Percentiles rank a stretch among this genome's conserved stretches.
Conservation (phyloP, 2,888 invertebrate species). For the Noctua janthina region DNA sequence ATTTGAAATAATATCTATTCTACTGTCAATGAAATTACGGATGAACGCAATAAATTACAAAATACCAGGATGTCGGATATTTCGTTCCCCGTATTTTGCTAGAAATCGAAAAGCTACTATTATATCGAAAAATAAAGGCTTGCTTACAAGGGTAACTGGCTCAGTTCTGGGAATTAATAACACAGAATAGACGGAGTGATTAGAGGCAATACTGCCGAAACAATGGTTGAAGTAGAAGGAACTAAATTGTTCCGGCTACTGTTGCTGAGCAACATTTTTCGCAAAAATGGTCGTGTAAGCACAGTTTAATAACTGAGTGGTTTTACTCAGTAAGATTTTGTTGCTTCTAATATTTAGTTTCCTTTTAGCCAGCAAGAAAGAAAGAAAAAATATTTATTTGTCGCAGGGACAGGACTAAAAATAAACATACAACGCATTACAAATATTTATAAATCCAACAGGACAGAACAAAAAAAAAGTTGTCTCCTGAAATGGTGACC, state of each 20-base stretch:
- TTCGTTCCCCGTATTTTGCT: neutral
- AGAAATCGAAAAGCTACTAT: neutral
- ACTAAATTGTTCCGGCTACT: neutral
- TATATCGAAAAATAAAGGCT: neutral
- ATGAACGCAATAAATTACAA: neutral
- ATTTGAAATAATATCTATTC: neutral
- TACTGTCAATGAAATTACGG: conserved; percentile 1
- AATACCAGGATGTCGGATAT: neutral
- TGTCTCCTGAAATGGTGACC: no score
- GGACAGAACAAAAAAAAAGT: neutral
- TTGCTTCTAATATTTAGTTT: neutral
- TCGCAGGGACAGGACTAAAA: no score
- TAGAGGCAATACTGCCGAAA: neutral
- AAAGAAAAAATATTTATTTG: no score
- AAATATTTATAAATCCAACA: neutral
- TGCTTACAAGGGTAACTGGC: neutral
- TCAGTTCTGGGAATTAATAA: neutral
- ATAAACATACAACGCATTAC: neutral
- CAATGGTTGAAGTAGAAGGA: neutral
- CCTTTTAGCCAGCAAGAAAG: neutral
- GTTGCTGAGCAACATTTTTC: neutral
- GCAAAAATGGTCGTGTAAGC: neutral
- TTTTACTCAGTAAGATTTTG: neutral
- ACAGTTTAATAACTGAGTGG: no score
- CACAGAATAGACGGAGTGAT: neutral